Evolutionary conservation across 2,113 vertebrate genomes (phyloP).

Genomic region (Sphaerodactylus townsendi): DNA sequence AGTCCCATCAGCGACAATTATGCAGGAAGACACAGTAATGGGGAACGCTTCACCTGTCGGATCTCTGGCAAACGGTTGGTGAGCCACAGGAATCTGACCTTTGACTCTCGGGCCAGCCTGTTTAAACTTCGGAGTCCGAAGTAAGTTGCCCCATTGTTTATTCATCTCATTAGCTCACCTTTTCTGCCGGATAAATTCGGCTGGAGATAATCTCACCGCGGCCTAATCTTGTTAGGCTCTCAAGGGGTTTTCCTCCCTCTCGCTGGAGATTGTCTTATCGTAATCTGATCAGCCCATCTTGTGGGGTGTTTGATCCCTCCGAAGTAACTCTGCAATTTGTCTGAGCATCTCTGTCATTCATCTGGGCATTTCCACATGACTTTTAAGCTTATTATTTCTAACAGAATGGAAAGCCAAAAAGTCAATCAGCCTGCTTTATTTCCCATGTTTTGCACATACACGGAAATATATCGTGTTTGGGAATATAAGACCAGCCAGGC

Average conservation of each 20-base stretch:
- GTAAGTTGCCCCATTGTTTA: conserved; percentile 20
- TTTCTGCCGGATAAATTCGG: conserved; percentile 32
- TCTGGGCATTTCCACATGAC: neutral
- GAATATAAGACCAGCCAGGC: too few relatives aligned
- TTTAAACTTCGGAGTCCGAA: too few relatives aligned
- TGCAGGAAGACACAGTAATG: neutral
- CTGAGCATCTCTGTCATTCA: conserved; percentile 10
- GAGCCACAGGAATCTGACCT: neutral
- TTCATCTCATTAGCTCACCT: conserved; percentile 44
- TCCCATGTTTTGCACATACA: neutral
- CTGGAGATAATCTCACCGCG: conserved; percentile 35
- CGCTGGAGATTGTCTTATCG: neutral
- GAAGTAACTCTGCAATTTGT: neutral
- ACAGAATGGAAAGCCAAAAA: neutral
- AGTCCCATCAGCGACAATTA: neutral
- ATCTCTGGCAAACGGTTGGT: neutral
- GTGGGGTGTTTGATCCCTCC: conserved; percentile 14
- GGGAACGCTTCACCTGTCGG: neutral
- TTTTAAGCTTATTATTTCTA: too few relatives aligned
- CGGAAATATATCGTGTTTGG: too few relatives aligned
- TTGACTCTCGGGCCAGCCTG: neutral
- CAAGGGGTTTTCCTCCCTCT: conserved; percentile 21
- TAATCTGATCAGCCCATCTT: conserved; percentile 30
- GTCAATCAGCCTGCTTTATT: neutral
- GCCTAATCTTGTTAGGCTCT: conserved; percentile 39